Evolutionary conservation across 1,140 invertebrate genomes (phyloP), one percentile per base, ranked within the genome.

Genomic region (Batillaria attramentaria): DNA sequence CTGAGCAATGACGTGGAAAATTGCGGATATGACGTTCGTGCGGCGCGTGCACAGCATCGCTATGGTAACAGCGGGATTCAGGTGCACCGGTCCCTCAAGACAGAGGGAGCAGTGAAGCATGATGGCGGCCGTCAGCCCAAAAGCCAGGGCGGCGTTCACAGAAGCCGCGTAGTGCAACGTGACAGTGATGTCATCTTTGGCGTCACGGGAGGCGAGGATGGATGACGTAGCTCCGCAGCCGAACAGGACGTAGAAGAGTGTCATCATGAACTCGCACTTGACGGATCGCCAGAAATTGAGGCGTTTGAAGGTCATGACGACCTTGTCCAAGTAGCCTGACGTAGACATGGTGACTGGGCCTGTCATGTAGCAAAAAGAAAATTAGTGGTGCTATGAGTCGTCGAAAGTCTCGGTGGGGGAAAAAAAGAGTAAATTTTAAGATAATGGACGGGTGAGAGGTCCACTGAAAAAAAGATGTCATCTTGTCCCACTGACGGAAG

Each of bases 111-210:
- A 86, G 66, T 81, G 80, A 18, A 87, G 79, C 60, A 88, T 77
- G 6, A 95, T 95, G 35, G 95, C 95, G 72, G 97, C 95, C 28
- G 94, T 93, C 31, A 98, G 92, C 69, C 97, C 97, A 91, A 98
- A 98, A 76, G 83, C 74, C 10, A 85, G 41, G 16, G 80, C 80
- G 0, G 81, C 78, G 37, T 81, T 83, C 5, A 82, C 43, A 16
- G 81, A 73, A 1, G 73, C 37, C 24, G 24, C 37, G 46, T 50
- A 57, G 35, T 57, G 57, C 8, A 57, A 75, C 35, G 54, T 37
- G 4, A 74, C 50, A 4, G 65, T 46, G n/a, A 62, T 42, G 39
- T 79, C 69, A 31, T 33, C 66, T 8, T 46, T 46, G 41, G 33
- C 20, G 41, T 69, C 68, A 24, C 20, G 39, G 20, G 20, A 39